A percentile compares a stretch with the other conserved stretches of the same genome.
Conservation (phyloP, 2,888 invertebrate species). For the Plebejus argus region DNA sequence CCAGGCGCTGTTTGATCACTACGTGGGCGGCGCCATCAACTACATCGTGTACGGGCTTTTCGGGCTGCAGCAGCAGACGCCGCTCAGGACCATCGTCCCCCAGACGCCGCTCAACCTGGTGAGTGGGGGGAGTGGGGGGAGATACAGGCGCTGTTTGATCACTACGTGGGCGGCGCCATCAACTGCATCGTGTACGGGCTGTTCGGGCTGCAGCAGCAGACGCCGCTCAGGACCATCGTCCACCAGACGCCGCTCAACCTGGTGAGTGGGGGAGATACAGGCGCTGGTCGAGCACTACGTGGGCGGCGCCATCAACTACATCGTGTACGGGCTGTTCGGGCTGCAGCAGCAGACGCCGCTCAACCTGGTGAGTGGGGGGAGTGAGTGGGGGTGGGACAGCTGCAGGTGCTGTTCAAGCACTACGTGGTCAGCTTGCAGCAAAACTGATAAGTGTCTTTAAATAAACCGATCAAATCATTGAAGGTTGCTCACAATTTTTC, state of each 20-base stretch:
- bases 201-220: conserved; percentile 85
- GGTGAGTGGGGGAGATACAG: conserved; percentile 54
- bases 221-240: conserved; percentile 88
- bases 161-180: conserved; percentile 87
- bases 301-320: conserved; percentile 85
- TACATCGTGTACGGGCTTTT: conserved; percentile 87
- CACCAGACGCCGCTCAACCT: background rate
- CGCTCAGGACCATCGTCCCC: conserved; percentile 85
- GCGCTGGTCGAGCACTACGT: conserved; percentile 89
- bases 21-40: conserved; percentile 86
- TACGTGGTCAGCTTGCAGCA: no score
- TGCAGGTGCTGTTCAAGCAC: conserved; percentile 82
- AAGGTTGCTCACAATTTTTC: no score
- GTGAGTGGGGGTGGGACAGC: conserved; percentile 82
- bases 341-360: conserved; percentile 83
- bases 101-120: background rate
- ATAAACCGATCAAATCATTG: no score
- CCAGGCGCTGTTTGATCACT: conserved; percentile 86
- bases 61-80: conserved; percentile 86
- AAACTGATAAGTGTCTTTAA: no score
- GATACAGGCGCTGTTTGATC: conserved; percentile 84
- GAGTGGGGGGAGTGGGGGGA: conserved; percentile 66
- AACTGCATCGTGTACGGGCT: conserved; percentile 87
- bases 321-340: conserved; percentile 87
- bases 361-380: conserved; percentile 49